Evolutionary conservation across 2,888 invertebrate species (phyloP).

Genomic region (Cyclophora albipunctata): DNA sequence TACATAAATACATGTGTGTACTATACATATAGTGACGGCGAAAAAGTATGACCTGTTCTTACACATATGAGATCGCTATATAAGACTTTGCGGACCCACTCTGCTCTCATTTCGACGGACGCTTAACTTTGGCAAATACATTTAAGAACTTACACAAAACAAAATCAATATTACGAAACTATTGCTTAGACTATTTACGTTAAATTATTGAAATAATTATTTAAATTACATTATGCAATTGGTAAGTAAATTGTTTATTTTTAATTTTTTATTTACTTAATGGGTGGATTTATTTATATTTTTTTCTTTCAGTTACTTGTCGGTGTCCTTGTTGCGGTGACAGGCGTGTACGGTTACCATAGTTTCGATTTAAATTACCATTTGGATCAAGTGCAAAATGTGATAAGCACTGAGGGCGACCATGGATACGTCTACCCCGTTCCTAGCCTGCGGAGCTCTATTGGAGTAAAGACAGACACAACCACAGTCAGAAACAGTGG

Average conservation of each 20-base stretch:
- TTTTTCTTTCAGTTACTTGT: slow-evolving; percentile 46
- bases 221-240: slow-evolving; percentile 38
- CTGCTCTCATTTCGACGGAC: slow-evolving; percentile 73
- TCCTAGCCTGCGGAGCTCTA: slow-evolving; percentile 69
- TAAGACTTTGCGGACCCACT: slow-evolving; percentile 64
- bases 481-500: slow-evolving; percentile 12
- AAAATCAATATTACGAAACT: slow-evolving; percentile 22
- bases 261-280: slow-evolving; percentile 2
- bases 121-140: slow-evolving; percentile 67
- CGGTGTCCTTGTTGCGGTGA: slow-evolving; percentile 30
- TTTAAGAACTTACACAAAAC: slow-evolving; percentile 32
- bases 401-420: slow-evolving; percentile 36
- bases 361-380: slow-evolving; percentile 69
- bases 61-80: slow-evolving; percentile 73
- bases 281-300: background rate
- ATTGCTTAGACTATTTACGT: slow-evolving; percentile 16
- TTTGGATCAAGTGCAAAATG: slow-evolving; percentile 54
- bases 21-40: slow-evolving; percentile 38
- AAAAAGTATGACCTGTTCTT: slow-evolving; percentile 72
- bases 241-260: slow-evolving; percentile 36
- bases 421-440: slow-evolving; percentile 73
- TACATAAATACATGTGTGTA: slow-evolving; percentile 7
- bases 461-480: slow-evolving; percentile 40
- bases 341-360: slow-evolving; percentile 53
- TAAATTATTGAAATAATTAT: slow-evolving; percentile 21